Base-by-base conservation (phyloP, 2,888 invertebrate genomes). In the Siphlonurus alternatus region DNA sequence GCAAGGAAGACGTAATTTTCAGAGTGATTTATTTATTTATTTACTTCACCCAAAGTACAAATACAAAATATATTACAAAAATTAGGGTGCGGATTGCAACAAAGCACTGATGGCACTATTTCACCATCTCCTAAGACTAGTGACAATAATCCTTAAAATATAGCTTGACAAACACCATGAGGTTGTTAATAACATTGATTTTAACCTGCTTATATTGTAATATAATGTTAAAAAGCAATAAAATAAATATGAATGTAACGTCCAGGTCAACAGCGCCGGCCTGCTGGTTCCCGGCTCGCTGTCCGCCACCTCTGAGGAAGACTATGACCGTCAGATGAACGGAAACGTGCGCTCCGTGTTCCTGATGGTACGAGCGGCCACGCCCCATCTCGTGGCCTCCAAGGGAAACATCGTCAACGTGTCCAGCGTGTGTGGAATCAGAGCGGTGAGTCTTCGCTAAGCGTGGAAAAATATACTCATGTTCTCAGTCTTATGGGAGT, bases 391-490 rank as follows among this genome's bases (percentile, higher is more conserved):
- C 15, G 72, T 75, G 10, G 64, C 61, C 7, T 63, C 61, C 66
- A 74, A 76, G 67, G 79, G 80, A 23, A 76, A 73, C 62, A 74
- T 80, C 66, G 81, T 83, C 18, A 83, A 83, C 71, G 79, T 83
- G 2, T 81, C 81, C 62, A 80, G 80, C 70, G 78, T 83, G 25
- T 78, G 77, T 66, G 83, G 82, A n/a, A 69, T 80, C 15, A 71
- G 81, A 70, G 74, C 81, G 51, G 78, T 77, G 71, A 73, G 76
- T 67, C 7, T 18, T 18, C 7, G n/a, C 7, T 23, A 7, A 1
- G 24, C 22, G 2, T 5, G 5, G 3, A 18, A 23, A 19, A 22
- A 24, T 15, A 19, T 22, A 3, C 19, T 1, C 1, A 2, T 7
- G 2, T 10, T 10, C n/a, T 2, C 2, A 59, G 1, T 22, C 3